phyloP scores from a whole-genome alignment of 2,797 vertebrate genomes.

The Erpetoichthys calabaricus region DNA sequence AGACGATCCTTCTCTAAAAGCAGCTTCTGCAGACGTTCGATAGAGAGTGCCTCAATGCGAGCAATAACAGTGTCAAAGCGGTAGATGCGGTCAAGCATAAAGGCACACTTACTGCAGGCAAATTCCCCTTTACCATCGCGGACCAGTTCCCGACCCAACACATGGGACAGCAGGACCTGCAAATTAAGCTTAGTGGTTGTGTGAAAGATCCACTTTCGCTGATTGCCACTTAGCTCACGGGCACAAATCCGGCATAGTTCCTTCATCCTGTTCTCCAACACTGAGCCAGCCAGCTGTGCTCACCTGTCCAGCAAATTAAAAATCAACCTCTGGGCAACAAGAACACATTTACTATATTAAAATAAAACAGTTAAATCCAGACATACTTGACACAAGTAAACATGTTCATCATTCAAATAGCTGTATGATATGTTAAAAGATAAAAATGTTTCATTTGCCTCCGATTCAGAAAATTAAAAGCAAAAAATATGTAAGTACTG shows the following conservation, averaged over 20 bases:
- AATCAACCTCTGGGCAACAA: background rate
- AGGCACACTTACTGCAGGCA: constrained; percentile 87
- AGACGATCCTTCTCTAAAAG: constrained; percentile 83
- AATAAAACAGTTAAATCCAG: background rate
- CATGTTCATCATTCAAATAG: too few relatives aligned
- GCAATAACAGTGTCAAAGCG: constrained; percentile 74
- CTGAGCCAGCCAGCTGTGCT: constrained; percentile 10
- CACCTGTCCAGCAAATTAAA: background rate
- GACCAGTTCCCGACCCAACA: constrained; percentile 67
- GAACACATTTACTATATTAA: background rate
- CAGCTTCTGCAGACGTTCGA: constrained; percentile 75
- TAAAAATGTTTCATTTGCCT: too few relatives aligned
- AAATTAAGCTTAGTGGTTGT: constrained; percentile 77
- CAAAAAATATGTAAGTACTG: too few relatives aligned
- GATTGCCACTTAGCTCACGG: constrained; percentile 83
- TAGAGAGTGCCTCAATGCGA: constrained; percentile 72
- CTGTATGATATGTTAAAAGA: too few relatives aligned
- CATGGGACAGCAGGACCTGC: constrained; percentile 83
- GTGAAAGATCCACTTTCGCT: constrained; percentile 94
- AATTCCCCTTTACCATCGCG: constrained; percentile 85
- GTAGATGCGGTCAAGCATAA: constrained; percentile 93
- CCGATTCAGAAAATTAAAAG: too few relatives aligned
- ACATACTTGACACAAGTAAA: too few relatives aligned
- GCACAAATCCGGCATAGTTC: constrained; percentile 82
- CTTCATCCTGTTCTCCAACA: constrained; percentile 59